Evolutionary conservation across 2,113 vertebrate species (phyloP), one percentile per base, ranked within the genome.

Genomic region (Collichthys lucidus): DNA sequence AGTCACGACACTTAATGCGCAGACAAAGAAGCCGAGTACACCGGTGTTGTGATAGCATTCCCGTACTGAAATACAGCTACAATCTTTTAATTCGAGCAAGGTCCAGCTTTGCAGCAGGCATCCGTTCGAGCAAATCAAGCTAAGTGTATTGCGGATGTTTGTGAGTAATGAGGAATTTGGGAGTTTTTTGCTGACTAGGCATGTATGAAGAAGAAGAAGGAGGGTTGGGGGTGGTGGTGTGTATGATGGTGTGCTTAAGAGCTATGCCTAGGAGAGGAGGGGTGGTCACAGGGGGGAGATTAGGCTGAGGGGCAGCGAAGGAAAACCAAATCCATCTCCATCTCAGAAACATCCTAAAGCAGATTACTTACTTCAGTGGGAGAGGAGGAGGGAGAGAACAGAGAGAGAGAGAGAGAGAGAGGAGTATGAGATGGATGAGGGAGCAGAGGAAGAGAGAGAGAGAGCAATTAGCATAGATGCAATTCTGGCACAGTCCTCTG

Each of bases 271-370:
- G 14, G 71, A 82, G 77, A 77, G 89, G 79, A 52, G 77, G 82
- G 86, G 74, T 83, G 86, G 90, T 90, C 90, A 90, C 91, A 90
- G 83, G 89, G 89, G 87, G 89, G 88, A 89, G 92, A 94, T 94
- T 92, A 93, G 91, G 88, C 89, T 91, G 89, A 89, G 88, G 92
- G 91, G 89, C 88, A 90, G 84, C 20, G 75, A 63, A 93, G 91
- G 85, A 91, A 93, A 93, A 92, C 88, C 85, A 93, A 94, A 95
- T 94, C 91, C 91, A 93, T 94, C 93, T 93, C 91, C 92, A 93
- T 94, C 91, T 92, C 90, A 89, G 92, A 92, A 92, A 92, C 92
- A 93, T 94, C 92, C 92, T 92, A 93, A 95, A 94, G 92, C 93
- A 91, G 92, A 94, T 95, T 94, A 94, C 92, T 91, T 88, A 86